Evolutionary conservation across 2,888 invertebrate genomes (phyloP), one percentile per base, ranked within the genome.

Genomic region (Busseola fusca): DNA sequence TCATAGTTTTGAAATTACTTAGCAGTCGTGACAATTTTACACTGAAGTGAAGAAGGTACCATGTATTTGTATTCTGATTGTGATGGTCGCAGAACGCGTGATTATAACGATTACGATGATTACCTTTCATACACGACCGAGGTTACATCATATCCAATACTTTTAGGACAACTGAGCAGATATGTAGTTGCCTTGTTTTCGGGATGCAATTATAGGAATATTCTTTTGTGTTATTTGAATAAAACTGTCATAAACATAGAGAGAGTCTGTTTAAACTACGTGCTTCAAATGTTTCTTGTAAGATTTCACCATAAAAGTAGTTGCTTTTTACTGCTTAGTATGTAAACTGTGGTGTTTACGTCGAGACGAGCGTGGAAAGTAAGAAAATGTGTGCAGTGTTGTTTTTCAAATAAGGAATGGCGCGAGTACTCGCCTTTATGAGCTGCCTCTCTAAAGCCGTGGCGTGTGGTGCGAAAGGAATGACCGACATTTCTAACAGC

Each of bases 391-490:
- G 83, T 81, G 69, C 69, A 27, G 76, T 68, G 76, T 80, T 82
- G 85, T 83, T 89, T 88, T 80, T 79, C 85, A 87, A 87, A 88
- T 86, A 87, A 86, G 88, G 87, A 86, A 84, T 82, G 72, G 81
- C 80, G 80, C 74, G 80, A 74, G 76, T 72, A 80, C 80, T 79
- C 69, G 69, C 75, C 76, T 85, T 84, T 87, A 83, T 82, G 69
- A 67, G 69, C 69, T 69, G 82, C 81, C 73, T 79, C 75, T 80
- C 77, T 76, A 80, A 84, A 30, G 75, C 76, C 69, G 68, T 54
- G 69, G 74, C 73, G 65, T 70, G 65, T 67, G 42, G 74, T 75
- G 75, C 65, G 81, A 83, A 85, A 83, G 86, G 85, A 84, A 84
- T 86, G 88, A 82, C 88, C 87, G 86, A 87, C 85, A 86, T 89